Evolutionary conservation across 2,113 vertebrate species (phyloP), one percentile per base, ranked within the genome.

Genomic region (Calyptommatus sinebrachiatus): DNA sequence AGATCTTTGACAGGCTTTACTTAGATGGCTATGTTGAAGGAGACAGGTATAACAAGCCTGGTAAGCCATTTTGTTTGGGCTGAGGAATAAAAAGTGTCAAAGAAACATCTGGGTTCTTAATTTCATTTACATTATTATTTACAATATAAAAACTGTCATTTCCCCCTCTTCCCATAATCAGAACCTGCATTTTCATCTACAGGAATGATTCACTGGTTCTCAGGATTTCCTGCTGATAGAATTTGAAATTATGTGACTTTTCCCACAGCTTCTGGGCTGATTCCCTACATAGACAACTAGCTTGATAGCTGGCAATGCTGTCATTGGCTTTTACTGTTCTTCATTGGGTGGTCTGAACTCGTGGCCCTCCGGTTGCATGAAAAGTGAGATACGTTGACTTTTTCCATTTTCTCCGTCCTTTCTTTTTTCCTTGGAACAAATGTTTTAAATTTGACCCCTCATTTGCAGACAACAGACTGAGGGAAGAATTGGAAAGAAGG

Each of bases 401-500:
- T 46, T 63, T 57, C 0, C 60, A 76, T 57, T 83, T 45, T 63
- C 79, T 66, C 29, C 14, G 6, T 76, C 71, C 80, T 77, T 90
- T 83, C 76, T 60, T 81, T 91, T 85, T 86, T 90, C 88, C 90
- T 86, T 81, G 90, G 88, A 83, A 82, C 86, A 77, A 82, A 46
- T 5, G 72, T 84, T 76, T 92, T 72, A 67, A 78, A 88, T 78
- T 85, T 24, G 73, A 88, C 79, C 78, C 91, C 93, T 89, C 88
- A 80, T 57, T 78, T 77, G 89, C 85, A 92, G 90, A 88, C 83
- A 84, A 89, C 88, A 89, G 83, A 92, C 90, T 86, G 90, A 92
- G 88, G 89, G 94, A 94, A 91, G 94, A 94, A 91, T 79, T 87
- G 86, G n/a, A 94, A 93, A 91, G 85, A 90, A 77, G 28, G 66